Evolutionary conservation across 2,113 vertebrate species (phyloP).

Genomic region (Bungarus multicinctus): DNA sequence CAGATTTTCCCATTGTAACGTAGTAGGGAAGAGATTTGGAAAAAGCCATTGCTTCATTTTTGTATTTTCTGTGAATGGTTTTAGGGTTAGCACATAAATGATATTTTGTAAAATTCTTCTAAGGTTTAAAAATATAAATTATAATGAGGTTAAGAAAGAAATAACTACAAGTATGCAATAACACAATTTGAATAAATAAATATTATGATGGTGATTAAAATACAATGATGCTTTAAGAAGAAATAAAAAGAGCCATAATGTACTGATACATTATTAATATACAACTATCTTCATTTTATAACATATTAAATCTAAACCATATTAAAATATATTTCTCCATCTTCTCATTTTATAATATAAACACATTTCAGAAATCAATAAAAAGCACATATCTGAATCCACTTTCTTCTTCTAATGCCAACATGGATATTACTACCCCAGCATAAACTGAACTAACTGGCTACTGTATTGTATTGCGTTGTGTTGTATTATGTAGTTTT

Average conservation of each 20-base stretch:
- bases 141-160: background rate
- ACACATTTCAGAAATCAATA: background rate
- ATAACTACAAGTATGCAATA: background rate
- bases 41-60: background rate
- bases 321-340: background rate
- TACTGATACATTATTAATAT: background rate
- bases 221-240: background rate
- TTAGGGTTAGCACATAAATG: background rate
- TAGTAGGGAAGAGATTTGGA: background rate
- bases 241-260: background rate
- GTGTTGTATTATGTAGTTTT: conserved; percentile 12
- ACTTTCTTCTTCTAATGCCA: background rate
- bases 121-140: background rate
- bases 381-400: background rate
- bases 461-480: background rate
- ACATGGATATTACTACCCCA: background rate
- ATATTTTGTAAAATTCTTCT: background rate
- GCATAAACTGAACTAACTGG: background rate
- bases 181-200: background rate
- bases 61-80: background rate
- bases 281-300: background rate
- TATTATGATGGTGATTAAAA: background rate
- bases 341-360: background rate
- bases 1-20: background rate
- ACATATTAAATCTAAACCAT: background rate